Conservation (phyloP, 2,797 vertebrate genomes). For the Apogon hyalosoma region DNA sequence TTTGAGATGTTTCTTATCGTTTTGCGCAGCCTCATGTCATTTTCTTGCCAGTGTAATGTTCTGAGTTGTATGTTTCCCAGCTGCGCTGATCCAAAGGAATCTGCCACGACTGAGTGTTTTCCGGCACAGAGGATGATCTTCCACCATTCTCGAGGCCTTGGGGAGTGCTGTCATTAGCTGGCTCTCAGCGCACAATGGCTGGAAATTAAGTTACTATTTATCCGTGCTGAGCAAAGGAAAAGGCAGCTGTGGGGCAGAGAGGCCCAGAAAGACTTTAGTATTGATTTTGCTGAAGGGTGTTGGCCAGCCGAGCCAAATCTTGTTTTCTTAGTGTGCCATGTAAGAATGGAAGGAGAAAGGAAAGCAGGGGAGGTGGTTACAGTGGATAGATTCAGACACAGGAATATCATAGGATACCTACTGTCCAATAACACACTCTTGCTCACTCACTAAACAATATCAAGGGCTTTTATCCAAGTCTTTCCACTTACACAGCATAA, state of each 20-base stretch:
- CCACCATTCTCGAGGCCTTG: constrained; percentile 75
- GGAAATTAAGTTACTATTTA: constrained; percentile 91
- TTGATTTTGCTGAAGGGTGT: constrained; percentile 87
- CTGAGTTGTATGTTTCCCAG: constrained; percentile 51
- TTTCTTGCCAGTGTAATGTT: constrained; percentile 41
- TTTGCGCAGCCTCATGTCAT: constrained; percentile 40
- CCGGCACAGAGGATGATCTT: constrained; percentile 75
- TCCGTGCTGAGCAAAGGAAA: constrained; percentile 87
- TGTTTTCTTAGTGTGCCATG: constrained; percentile 76
- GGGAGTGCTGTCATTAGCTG: constrained; percentile 86
- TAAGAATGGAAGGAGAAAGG: constrained; percentile 64
- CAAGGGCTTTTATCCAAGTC: constrained; percentile 77
- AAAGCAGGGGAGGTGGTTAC: constrained; percentile 60
- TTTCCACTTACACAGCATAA: constrained; percentile 78
- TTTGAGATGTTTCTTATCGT: constrained; percentile 37
- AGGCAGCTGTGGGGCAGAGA: constrained; percentile 83
- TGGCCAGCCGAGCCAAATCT: constrained; percentile 79
- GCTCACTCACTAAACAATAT: constrained; percentile 74
- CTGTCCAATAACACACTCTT: constrained; percentile 73
- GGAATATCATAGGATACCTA: constrained; percentile 66
- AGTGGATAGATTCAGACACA: constrained; percentile 66
- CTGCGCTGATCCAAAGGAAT: constrained; percentile 78
- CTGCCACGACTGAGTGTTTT: constrained; percentile 73
- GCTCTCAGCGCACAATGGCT: constrained; percentile 86
- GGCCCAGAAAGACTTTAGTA: constrained; percentile 87